phyloP scores from a whole-genome alignment of 2,888 invertebrate species.

The Zaprionus bogoriensis region DNA sequence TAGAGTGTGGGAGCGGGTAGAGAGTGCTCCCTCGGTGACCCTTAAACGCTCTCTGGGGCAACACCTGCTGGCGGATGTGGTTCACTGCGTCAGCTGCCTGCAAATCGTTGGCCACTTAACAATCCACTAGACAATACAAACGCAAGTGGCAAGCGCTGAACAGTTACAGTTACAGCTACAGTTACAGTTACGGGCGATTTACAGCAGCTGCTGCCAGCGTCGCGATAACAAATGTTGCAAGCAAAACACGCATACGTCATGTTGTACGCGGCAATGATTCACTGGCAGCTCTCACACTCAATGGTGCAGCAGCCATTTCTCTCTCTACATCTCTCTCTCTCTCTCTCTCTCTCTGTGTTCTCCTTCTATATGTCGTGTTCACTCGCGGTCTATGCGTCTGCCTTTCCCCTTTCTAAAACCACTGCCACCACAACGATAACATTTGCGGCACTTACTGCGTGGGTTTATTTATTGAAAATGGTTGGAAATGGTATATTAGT shows the following conservation, averaged over 20 bases:
- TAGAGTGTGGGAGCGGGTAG: no score
- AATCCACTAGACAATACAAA: conserved; percentile 21
- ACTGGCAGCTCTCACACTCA: not conserved
- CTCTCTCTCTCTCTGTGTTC: no score
- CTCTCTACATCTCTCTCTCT: not conserved
- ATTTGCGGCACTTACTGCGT: conserved; percentile 19
- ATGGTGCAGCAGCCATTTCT: not conserved
- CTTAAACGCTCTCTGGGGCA: conserved; percentile 1
- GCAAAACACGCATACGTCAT: conserved; percentile 61
- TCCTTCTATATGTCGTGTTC: no score
- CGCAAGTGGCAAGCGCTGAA: not conserved
- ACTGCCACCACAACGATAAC: conserved; percentile 22
- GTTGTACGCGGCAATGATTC: conserved; percentile 45
- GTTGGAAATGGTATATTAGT: no score
- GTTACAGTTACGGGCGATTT: conserved; percentile 36
- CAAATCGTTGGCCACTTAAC: conserved; percentile 61
- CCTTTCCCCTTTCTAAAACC: no score
- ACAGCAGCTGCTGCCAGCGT: conserved; percentile 47
- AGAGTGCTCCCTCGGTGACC: not conserved
- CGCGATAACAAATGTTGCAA: conserved; percentile 48
- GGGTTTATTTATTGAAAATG: no score
- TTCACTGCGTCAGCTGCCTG: conserved; percentile 24
- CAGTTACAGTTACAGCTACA: conserved; percentile 11
- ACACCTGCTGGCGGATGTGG: conserved; percentile 34
- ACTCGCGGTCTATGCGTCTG: no score